Base-by-base conservation (phyloP, 2,113 vertebrate genomes). In the Trichomycterus rosablanca region DNA sequence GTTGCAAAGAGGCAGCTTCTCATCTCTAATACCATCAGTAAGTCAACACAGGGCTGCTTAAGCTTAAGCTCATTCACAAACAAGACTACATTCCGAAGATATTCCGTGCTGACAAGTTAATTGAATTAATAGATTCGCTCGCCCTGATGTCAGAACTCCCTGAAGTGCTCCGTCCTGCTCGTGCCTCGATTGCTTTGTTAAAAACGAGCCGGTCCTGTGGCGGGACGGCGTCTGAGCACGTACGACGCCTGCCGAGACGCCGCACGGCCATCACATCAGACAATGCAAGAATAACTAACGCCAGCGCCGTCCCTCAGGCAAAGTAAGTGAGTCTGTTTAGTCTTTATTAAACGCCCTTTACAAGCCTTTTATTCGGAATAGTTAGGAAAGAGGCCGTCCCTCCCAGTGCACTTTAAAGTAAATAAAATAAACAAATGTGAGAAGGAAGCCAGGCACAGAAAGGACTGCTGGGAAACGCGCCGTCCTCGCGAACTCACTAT, bases 311-410 rank as follows among this genome's bases (percentile, higher is more conserved):
- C 26, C 19, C 34, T 19, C 32, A 5, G 22, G 12, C 37, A 23
- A 52, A 26, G 30, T n/a, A 50, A 7, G 24, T 26, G 3, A 16
- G 19, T 23, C 64, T 59, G 23, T 43, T 20, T 4, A 40, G 60
- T 42, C 43, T 65, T 65, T 60, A 68, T 68, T 68, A 60, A 60
- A 52, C 10, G 44, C 15, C 49, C 45, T 49, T 32, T 58, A 63
- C 32, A 30, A 10, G 15, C 4, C 22, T 15, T 42, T 37, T 58
- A 34, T 58, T 63, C 64, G 40, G 35, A 43, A 37, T 52, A n/a
- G 35, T 26, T 12, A 30, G 56, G 50, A 49, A 44, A 43, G 18
- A 56, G 28, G 4, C 2, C 34, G 35, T 34, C 15, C 55, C 35
- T 63, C 35, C 10, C 39, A 44, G 16, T 37, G 30, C n/a, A 55